Base-by-base conservation (phyloP, 2,113 vertebrate species). In the Podocnemis expansa region DNA sequence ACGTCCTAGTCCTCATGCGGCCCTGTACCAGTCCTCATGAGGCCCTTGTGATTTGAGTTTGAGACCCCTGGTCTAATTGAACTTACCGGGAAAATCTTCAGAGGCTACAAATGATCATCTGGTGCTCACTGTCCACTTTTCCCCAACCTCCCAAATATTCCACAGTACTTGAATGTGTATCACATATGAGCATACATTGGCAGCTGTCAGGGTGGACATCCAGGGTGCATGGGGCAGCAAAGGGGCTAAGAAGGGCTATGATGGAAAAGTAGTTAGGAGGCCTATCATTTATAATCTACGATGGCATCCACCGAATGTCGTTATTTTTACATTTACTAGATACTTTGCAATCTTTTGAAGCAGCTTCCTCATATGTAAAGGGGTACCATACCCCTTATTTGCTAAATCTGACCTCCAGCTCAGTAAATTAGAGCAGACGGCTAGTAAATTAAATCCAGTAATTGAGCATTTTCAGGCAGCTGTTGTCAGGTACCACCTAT, bases 91-190 rank as follows among this genome's bases (percentile, higher is more conserved):
- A n/a, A 56, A 10, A 45, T n/a, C 58, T 80, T 80, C 41, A 27
- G 31, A 51, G 47, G 79, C 22, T 4, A 70, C 17, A 13, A 51
- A 16, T 63, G 47, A 31, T 19, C 80, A 19, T 1, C 34, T 24
- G 31, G 38, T 24, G 1, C 41, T 81, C 78, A 31, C 29, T 45
- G 24, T 2, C 78, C 3, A 17, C 86, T 52, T 14, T 14, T 14
- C 49, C 13, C 13, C 49, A 47, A 13, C 51, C 17, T 5, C 31
- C 5, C 2, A 0, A 43, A 21, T 25, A 63, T 17, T 41, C 14
- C 29, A 12, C 51, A 67, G n/a, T 34, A 47, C 41, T 43, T 84
- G 22, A 31, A 82, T 85, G 56, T 38, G n/a, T 76, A 31, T 17
- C 16, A 10, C 56, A 56, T 2, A 76, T 43, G 24, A 43, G 38